Conservation (phyloP, 2,113 vertebrate genomes). For the Bolborhynchus lineola region DNA sequence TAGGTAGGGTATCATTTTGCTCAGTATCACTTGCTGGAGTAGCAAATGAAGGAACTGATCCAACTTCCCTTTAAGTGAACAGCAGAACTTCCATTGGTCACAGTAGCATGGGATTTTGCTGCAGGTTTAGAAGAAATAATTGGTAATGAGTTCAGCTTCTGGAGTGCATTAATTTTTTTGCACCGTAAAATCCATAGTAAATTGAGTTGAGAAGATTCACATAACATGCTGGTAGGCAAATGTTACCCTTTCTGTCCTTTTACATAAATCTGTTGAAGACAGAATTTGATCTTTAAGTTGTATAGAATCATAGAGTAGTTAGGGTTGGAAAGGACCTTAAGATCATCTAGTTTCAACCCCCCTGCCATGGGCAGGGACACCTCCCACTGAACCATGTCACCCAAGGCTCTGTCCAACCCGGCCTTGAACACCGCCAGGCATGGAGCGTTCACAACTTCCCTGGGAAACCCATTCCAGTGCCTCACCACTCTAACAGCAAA, state of each 20-base stretch:
- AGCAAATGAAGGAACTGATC: neutral
- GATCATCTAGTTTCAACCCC: no score
- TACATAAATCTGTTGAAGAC: constrained; percentile 42
- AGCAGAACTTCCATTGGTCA: neutral
- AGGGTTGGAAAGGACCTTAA: no score
- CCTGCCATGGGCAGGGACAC: no score
- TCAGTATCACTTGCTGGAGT: neutral
- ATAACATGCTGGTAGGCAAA: constrained; percentile 38
- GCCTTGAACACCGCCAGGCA: no score
- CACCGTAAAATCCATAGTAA: constrained; percentile 11
- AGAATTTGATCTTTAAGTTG: constrained; percentile 46
- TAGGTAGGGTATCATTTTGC: neutral
- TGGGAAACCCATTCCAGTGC: no score
- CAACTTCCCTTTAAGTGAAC: neutral
- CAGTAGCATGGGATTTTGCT: neutral
- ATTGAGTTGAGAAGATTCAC: constrained; percentile 21
- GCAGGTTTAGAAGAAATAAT: neutral
- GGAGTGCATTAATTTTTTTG: constrained; percentile 15
- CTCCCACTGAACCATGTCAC: no score
- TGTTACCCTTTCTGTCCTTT: constrained; percentile 37
- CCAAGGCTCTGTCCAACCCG: no score
- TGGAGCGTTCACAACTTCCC: no score
- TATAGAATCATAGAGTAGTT: neutral
- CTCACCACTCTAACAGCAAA: no score
- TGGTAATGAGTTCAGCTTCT: constrained; percentile 11